These are phyloP conservation scores for Rhizoglyphus robini DNA, from an alignment of 1,140 invertebrate genomes.

Conservation along the genomic window DNA sequence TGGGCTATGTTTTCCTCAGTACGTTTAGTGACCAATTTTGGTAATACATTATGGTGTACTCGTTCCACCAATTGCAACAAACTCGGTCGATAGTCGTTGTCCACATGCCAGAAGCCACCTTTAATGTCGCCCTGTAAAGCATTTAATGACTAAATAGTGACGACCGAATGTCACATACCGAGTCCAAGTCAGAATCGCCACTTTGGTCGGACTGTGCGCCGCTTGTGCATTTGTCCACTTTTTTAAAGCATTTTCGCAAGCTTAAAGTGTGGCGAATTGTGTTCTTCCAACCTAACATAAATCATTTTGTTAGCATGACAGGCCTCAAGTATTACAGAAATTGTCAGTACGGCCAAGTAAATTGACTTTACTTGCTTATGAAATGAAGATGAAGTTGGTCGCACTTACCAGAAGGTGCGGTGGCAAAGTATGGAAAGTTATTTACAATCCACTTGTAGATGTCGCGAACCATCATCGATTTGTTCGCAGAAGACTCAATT, in stretches of 20 bases:
- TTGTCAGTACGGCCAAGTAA: too few relatives aligned
- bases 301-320: too few relatives aligned
- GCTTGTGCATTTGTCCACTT: conserved; percentile 39
- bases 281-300: conserved; percentile 38
- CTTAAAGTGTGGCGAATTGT: conserved; percentile 44
- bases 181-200: not conserved
- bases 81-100: conserved; percentile 70
- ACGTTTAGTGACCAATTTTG: too few relatives aligned
- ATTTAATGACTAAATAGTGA: not conserved
- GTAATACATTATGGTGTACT: too few relatives aligned
- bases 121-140: conserved; percentile 65
- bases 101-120: conserved; percentile 86
- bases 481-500: conserved; percentile 73
- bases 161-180: not conserved
- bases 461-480: conserved; percentile 83
- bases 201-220: conserved; percentile 41
- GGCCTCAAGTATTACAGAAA: too few relatives aligned
- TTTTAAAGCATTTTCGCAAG: conserved; percentile 43
- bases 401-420: conserved; percentile 35
- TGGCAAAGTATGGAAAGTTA: conserved; percentile 42
- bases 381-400: not conserved
- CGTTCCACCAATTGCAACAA: conserved; percentile 66
- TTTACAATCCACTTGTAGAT: conserved; percentile 92
- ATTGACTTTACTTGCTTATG: not conserved
- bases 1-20: not conserved